Evolutionary conservation across 2,888 invertebrate species (phyloP).

Genomic region (Synanthedon myopaeformis): DNA sequence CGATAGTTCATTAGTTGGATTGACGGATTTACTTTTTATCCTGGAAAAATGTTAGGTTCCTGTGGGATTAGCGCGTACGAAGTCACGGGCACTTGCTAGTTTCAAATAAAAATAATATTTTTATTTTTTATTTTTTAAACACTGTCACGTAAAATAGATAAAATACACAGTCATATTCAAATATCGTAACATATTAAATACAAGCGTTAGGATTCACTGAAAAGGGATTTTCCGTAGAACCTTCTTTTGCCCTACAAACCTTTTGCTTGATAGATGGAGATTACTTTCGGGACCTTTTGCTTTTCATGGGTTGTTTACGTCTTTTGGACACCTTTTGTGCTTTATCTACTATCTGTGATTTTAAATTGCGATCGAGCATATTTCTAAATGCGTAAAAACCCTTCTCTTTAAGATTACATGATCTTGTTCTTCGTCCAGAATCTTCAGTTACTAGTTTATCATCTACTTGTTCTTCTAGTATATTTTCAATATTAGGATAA

Average conservation of each 20-base stretch:
- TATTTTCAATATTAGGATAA: too few relatives aligned
- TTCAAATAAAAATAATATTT: too few relatives aligned
- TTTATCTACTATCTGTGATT: constrained; percentile 17
- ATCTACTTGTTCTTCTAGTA: too few relatives aligned
- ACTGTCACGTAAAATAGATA: too few relatives aligned
- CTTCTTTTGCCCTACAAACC: constrained; percentile 11
- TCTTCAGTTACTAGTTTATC: constrained; percentile 1
- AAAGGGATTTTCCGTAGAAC: constrained; percentile 13
- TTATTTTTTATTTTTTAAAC: too few relatives aligned
- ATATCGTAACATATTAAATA: constrained; percentile 7
- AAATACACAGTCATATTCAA: neutral
- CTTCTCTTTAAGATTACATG: constrained; percentile 31
- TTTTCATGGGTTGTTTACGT: constrained; percentile 22
- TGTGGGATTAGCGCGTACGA: too few relatives aligned
- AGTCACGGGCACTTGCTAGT: too few relatives aligned
- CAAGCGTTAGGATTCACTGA: constrained; percentile 21
- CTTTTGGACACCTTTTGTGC: constrained; percentile 17
- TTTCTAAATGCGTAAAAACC: constrained; percentile 40
- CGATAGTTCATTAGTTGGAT: too few relatives aligned
- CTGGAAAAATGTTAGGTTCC: too few relatives aligned
- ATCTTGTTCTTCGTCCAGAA: constrained; percentile 22
- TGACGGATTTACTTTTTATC: too few relatives aligned
- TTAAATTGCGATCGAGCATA: constrained; percentile 32
- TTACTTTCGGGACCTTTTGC: constrained; percentile 23
- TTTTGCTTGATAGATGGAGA: constrained; percentile 21